Conservation (phyloP, 2,797 vertebrate species). For the Cottoperca gobio region DNA sequence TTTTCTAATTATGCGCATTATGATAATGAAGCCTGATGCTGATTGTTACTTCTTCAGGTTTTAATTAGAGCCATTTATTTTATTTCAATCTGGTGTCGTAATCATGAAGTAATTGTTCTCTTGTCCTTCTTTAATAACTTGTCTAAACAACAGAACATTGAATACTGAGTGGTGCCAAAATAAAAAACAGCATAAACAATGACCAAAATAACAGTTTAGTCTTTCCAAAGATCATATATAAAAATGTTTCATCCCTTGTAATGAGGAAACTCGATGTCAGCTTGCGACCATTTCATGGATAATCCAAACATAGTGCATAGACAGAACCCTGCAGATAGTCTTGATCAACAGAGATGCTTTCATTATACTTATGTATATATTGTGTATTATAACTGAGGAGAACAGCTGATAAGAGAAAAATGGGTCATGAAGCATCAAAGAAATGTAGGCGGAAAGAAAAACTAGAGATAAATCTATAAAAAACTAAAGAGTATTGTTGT, state of each 20-base stretch:
- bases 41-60: neutral
- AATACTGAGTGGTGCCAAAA: neutral
- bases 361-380: slow-evolving; percentile 8
- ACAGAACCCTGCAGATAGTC: neutral
- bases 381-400: slow-evolving; percentile 1
- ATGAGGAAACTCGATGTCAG: neutral
- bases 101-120: neutral
- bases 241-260: neutral
- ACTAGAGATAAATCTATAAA: neutral
- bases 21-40: neutral
- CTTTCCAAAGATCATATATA: neutral
- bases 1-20: neutral
- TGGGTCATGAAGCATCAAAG: slow-evolving; percentile 29
- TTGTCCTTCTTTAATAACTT: neutral
- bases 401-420: slow-evolving; percentile 34
- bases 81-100: neutral
- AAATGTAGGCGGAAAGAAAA: neutral
- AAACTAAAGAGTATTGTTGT: slow-evolving; percentile 21
- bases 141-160: neutral
- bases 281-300: neutral
- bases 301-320: neutral
- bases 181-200: neutral
- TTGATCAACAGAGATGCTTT: slow-evolving; percentile 4
- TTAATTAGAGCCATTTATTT: neutral
- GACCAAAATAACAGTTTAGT: neutral